Evolutionary conservation across 1,140 invertebrate species (phyloP).

Genomic region (Drosophila kohkoa): DNA sequence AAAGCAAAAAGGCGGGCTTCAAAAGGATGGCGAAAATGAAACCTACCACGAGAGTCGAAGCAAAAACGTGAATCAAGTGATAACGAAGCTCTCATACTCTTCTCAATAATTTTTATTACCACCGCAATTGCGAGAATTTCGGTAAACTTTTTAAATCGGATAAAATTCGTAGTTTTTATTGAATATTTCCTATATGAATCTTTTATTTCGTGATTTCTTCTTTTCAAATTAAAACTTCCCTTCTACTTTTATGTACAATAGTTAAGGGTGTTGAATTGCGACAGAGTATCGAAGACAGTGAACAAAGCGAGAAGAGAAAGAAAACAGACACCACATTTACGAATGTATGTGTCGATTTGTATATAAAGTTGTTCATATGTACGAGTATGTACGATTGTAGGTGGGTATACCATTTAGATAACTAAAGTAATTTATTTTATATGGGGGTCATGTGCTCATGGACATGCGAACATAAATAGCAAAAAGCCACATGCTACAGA

Average conservation of each 20-base stretch:
- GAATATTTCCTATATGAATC: too few relatives aligned
- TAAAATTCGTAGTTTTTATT: too few relatives aligned
- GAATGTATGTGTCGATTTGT: conserved; percentile 21
- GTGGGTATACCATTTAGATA: conserved; percentile 68
- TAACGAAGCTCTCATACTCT: conserved; percentile 20
- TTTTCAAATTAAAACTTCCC: too few relatives aligned
- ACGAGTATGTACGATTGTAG: conserved; percentile 7
- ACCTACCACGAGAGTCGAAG: conserved; percentile 1
- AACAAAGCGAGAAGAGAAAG: conserved; percentile 13
- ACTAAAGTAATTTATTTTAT: conserved; percentile 84
- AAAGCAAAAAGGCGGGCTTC: conserved; percentile 67
- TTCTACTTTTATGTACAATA: too few relatives aligned
- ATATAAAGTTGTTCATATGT: background rate
- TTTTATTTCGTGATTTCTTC: too few relatives aligned
- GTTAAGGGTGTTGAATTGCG: conserved; percentile 3
- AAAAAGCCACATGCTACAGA: conserved; percentile 48
- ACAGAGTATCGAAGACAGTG: conserved; percentile 21
- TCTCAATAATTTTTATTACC: background rate
- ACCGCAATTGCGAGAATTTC: too few relatives aligned
- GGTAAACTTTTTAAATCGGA: too few relatives aligned
- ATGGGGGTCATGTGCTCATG: conserved; percentile 80
- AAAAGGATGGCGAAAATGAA: conserved; percentile 31
- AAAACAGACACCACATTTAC: conserved; percentile 7
- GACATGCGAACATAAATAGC: conserved; percentile 79
- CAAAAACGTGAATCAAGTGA: background rate